Evolutionary conservation across 1,140 invertebrate species (phyloP), one percentile per base, ranked within the genome.

Genomic region (Dreissena rostriformis): DNA sequence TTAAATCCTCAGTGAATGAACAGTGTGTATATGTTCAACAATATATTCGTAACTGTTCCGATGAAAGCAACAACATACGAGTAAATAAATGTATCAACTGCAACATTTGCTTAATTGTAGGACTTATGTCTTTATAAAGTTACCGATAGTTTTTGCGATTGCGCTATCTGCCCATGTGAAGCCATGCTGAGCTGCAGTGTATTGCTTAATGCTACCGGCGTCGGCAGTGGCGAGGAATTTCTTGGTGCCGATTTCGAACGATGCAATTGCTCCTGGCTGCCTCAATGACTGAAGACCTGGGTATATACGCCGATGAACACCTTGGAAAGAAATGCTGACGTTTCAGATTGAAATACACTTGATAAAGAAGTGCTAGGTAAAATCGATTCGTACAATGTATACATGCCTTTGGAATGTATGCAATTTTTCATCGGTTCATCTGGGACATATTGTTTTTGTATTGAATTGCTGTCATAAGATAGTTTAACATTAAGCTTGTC

Each of bases 261-360:
- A 66, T 19, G 71, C 72, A 19, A 82, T 67, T 6, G 66, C 71
- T 53, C 71, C 79, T 63, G 79, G 79, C 49, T 82, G 79, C 2
- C 70, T 52, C 17, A 82, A 14, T 49, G 70, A 73, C 19, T 72
- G 24, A 8, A 82, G 71, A 29, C 51, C 39, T 7, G 68, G 10
- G 73, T 63, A 82, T 28, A 19, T 53, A 19, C 61, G 29, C 11
- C 55, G 22, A 24, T 82, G 79, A 22, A 74, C 49, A 29, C 79
- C 57, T 66, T 5, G 14, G 1, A n/a, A 29, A 71, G 39, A 71
- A 17, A 71, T 63, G 24, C 19, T 63, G 24, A 63, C 7, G 19
- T 19, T 63, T 63, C 61, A 2, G 11, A 19, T 63, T 63, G 2
- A 7, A 63, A 63, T 19, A 24, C 2, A 24, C 11, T n/a, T 24